phyloP scores from a whole-genome alignment of 2,888 invertebrate genomes.

The Heteropelma amictum region DNA sequence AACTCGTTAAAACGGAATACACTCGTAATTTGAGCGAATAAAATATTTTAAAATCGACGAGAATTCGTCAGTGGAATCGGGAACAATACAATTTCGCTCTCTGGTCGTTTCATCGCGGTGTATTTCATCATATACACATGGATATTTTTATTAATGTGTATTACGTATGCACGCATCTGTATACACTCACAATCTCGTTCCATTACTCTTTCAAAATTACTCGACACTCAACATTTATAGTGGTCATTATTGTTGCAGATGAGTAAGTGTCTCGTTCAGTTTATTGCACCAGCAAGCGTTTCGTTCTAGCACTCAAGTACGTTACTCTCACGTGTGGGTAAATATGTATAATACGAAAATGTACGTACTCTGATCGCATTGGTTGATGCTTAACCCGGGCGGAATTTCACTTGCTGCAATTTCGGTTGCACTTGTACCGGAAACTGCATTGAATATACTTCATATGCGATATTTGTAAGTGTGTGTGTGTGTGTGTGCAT shows the following conservation, averaged over 20 bases:
- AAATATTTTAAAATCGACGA: not conserved
- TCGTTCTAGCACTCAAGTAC: not conserved
- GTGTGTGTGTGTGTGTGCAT: too few relatives aligned
- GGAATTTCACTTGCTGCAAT: slow-evolving; percentile 24
- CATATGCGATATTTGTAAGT: too few relatives aligned
- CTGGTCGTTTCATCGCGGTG: not conserved
- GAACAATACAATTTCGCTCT: slow-evolving; percentile 5
- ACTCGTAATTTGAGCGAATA: not conserved
- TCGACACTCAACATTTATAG: slow-evolving; percentile 41
- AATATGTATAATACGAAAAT: not conserved
- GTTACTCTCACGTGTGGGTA: not conserved
- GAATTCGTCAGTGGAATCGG: not conserved
- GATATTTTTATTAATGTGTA: too few relatives aligned
- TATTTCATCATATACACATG: slow-evolving; percentile 1
- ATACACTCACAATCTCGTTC: slow-evolving; percentile 30
- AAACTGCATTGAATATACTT: slow-evolving; percentile 14
- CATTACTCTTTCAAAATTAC: slow-evolving; percentile 38
- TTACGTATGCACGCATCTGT: too few relatives aligned
- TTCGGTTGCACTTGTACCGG: slow-evolving; percentile 20
- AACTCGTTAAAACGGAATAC: not conserved
- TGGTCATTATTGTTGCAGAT: slow-evolving; percentile 35
- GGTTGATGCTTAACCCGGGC: not conserved
- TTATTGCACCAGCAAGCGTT: slow-evolving; percentile 22
- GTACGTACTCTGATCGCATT: not conserved
- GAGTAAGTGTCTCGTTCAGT: slow-evolving; percentile 46